These are phyloP conservation scores for Cossypha caffra DNA, from an alignment of 2,797 vertebrate genomes.

Conservation along the genomic window DNA sequence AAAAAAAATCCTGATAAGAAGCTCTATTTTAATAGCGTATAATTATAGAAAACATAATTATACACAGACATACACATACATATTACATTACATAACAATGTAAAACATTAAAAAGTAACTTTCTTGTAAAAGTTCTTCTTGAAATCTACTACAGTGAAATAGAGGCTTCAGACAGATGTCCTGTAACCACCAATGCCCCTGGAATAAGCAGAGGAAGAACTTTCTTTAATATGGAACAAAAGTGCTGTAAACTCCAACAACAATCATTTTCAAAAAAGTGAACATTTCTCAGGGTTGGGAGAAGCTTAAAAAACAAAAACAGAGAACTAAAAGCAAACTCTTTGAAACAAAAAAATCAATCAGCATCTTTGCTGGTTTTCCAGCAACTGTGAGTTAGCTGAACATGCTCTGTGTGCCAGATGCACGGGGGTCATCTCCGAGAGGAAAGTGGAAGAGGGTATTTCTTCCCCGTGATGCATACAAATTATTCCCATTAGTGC, in stretches of 20 bases:
- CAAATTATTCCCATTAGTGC: conserved; percentile 65
- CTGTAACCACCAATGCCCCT: conserved; percentile 67
- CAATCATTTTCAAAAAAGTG: conserved; percentile 44
- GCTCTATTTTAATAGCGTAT: conserved; percentile 61
- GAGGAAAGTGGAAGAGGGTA: conserved; percentile 43
- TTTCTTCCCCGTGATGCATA: conserved; percentile 37
- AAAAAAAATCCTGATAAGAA: conserved; percentile 41
- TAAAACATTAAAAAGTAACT: conserved; percentile 74
- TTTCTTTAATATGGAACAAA: conserved; percentile 57
- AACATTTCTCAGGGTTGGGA: conserved; percentile 57
- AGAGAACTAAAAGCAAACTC: conserved; percentile 54
- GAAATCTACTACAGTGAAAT: conserved; percentile 74
- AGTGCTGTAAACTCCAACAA: conserved; percentile 37
- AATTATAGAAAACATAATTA: conserved; percentile 68
- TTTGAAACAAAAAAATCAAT: conserved; percentile 23
- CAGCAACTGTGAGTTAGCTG: conserved; percentile 38
- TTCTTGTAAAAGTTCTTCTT: conserved; percentile 78
- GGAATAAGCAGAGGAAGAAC: conserved; percentile 72
- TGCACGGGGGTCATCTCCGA: neutral
- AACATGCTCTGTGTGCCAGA: conserved; percentile 53
- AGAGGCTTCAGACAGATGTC: conserved; percentile 70
- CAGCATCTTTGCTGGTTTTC: conserved; percentile 11
- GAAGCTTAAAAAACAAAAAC: conserved; percentile 31
- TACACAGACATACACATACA: conserved; percentile 68
- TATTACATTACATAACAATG: conserved; percentile 69